Evolutionary conservation across 2,888 invertebrate genomes (phyloP).

Genomic region (Antheraea assamensis): DNA sequence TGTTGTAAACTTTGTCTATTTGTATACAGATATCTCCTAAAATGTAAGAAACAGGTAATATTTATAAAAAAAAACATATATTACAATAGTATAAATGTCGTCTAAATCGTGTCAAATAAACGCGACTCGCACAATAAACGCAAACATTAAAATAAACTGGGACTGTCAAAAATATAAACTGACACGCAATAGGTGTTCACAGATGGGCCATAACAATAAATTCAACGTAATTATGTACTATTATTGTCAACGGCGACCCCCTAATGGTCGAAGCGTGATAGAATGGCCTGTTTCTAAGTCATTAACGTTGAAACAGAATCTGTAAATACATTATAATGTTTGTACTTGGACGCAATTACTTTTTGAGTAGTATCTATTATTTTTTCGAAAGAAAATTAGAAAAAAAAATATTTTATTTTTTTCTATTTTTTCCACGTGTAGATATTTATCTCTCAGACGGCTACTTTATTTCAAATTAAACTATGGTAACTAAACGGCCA

Average conservation of each 20-base stretch:
- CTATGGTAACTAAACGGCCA: too few species aligned
- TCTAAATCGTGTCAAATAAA: constrained; percentile 15
- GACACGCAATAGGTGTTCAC: constrained; percentile 62
- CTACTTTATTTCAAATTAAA: too few species aligned
- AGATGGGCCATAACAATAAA: constrained; percentile 66
- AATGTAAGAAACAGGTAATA: background rate
- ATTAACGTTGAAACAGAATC: constrained; percentile 36
- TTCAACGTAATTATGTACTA: constrained; percentile 61
- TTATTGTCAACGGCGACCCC: constrained; percentile 58
- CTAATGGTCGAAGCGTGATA: constrained; percentile 70
- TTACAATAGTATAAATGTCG: background rate
- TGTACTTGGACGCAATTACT: constrained; percentile 18
- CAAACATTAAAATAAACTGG: constrained; percentile 18
- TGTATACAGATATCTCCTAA: background rate
- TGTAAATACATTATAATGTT: constrained; percentile 37
- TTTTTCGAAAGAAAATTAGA: background rate
- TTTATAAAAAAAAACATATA: background rate
- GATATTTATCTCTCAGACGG: too few species aligned
- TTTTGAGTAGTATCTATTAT: constrained; percentile 18
- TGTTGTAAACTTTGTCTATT: too few species aligned
- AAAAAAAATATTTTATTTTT: background rate
- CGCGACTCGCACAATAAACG: constrained; percentile 12
- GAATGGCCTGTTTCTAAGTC: constrained; percentile 51
- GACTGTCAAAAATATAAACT: constrained; percentile 31
- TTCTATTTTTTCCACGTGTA: too few species aligned